These are phyloP conservation scores for Anoplolepis gracilipes DNA, from an alignment of 1,140 invertebrate genomes.

Conservation along the genomic window DNA sequence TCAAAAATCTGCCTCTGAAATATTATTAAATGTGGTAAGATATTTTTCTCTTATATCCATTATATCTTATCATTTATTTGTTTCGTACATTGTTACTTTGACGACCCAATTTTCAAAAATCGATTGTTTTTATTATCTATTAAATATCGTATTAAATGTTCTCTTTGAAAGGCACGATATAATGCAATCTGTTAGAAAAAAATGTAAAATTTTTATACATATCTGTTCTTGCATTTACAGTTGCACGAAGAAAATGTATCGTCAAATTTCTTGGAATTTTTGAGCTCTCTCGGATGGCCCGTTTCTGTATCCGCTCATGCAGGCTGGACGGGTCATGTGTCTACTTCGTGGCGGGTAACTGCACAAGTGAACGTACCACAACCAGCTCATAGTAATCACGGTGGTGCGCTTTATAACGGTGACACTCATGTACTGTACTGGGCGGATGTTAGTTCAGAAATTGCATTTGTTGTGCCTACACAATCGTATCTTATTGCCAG, in stretches of 20 bases:
- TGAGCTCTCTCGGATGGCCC: conserved; percentile 94
- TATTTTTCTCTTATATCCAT: background rate
- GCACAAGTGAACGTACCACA: conserved; percentile 73
- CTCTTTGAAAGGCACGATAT: background rate
- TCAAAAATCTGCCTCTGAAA: conserved; percentile 91
- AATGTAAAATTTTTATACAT: background rate
- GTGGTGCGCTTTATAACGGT: conserved; percentile 90
- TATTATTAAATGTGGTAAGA: conserved; percentile 93
- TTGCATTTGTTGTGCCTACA: conserved; percentile 97
- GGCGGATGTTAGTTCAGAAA: conserved; percentile 97
- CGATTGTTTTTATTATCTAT: background rate
- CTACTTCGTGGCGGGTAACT: conserved; percentile 91
- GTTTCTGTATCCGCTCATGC: conserved; percentile 93
- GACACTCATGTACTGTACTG: conserved; percentile 94
- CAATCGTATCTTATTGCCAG: conserved; percentile 83
- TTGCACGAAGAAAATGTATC: conserved; percentile 87
- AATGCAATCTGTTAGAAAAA: background rate
- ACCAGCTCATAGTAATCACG: conserved; percentile 85
- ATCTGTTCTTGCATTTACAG: conserved; percentile 68
- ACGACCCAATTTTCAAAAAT: too few relatives aligned
- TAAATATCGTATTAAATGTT: conserved; percentile 21
- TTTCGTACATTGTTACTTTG: too few relatives aligned
- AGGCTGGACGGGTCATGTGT: conserved; percentile 95
- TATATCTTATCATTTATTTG: conserved; percentile 37
- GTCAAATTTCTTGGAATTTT: conserved; percentile 92